Base-by-base conservation (phyloP, 2,888 invertebrate species). In the Dasypogon diadema region DNA sequence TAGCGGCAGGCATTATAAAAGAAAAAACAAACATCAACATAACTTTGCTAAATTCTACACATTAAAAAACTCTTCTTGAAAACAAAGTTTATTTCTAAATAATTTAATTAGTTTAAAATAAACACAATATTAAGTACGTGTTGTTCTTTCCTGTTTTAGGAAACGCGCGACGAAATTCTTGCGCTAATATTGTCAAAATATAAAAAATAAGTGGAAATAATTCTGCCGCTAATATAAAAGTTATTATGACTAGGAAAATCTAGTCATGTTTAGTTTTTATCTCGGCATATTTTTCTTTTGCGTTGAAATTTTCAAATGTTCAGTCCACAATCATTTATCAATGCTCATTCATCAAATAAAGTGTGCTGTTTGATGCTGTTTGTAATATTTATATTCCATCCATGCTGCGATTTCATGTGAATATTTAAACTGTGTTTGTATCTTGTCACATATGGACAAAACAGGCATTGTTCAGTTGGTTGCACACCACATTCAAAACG, bases 401-500 rank as follows among this genome's bases (percentile, higher is more conserved):
- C 63, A 83, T 86, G 86, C 77, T 85, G 85, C 2, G 83, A 83
- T 78, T 81, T 83, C 34, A 88, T 86, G 79, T 89, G 89, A 74
- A 85, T 85, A 76, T 87, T 86, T 26, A 89, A 83, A 79, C 87
- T 88, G 77, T 88, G 87, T 80, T 87, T 87, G 79, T 89, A 88
- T 77, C 87, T 87, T 24, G 89, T 87, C 77, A 87, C 84, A 80
- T 84, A 86, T 2, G 86, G 83, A 78, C 90, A 90, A 79, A 88
- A 86, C 0, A 86, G 85, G 79, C 90, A 90, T 76, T 85, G 85
- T 80, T 89, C 88, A 56, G 87, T 87, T 0, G 90, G 89, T 77
- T 87, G 86, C 75, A 88, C 87, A 73, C 90, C 89, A 80, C 90
- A 90, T 80, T 90, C 89, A 80, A 88, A 87, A 76, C 87, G 87